These are phyloP conservation scores for Leguminivora glycinivorella DNA, from an alignment of 1,140 invertebrate genomes.

Conservation along the genomic window DNA sequence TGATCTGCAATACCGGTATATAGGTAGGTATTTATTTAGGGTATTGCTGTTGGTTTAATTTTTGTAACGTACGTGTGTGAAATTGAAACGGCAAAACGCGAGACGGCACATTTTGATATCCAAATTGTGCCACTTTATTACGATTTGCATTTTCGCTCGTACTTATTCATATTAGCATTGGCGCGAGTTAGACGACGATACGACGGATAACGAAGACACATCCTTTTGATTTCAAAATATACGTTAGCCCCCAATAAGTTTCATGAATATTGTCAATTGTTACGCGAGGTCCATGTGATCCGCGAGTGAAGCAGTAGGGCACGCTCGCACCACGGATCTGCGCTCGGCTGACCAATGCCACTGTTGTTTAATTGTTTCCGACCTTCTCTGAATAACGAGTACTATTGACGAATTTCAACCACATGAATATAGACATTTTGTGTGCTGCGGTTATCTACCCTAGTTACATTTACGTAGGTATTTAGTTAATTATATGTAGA, in stretches of 20 bases:
- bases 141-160: no score
- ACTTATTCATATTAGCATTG: no score
- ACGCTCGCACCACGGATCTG: conserved; percentile 61
- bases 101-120: no score
- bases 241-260: background rate
- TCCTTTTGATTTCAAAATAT: background rate
- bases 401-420: conserved; percentile 69
- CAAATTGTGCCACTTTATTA: no score
- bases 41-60: no score
- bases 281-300: conserved; percentile 46
- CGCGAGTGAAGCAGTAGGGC: conserved; percentile 57
- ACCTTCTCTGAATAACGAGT: conserved; percentile 69
- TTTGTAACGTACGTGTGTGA: no score
- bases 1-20: no score
- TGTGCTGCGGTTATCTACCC: conserved; percentile 37
- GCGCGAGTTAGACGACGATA: no score
- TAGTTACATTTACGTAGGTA: background rate
- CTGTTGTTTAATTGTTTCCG: conserved; percentile 76
- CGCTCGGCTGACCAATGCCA: conserved; percentile 75
- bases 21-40: no score
- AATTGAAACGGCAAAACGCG: no score
- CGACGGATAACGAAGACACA: background rate
- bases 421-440: conserved; percentile 57
- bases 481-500: background rate
- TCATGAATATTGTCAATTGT: conserved; percentile 23